Base-by-base conservation (phyloP, 2,888 invertebrate genomes). In the Oxyteleia sp. region DNA sequence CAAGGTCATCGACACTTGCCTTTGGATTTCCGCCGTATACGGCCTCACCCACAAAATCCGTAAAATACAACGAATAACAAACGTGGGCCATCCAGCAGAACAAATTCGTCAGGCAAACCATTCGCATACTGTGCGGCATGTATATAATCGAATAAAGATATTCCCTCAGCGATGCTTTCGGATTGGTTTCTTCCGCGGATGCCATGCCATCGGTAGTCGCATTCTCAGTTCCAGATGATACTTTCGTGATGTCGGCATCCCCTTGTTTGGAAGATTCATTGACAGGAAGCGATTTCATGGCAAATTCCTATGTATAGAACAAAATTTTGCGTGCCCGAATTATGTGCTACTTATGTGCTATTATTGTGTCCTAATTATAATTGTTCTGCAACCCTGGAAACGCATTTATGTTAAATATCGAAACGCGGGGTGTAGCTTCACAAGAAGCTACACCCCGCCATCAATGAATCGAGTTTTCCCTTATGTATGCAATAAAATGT, bases 41-140 rank as follows among this genome's bases (percentile, higher is more conserved):
- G 10, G 97, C 96, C 93, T 98, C 98, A 0, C 98, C 98, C 1
- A 98, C 99, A 91, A 98, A 99, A 94, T 99, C 98, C 0, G 99
- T 99, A 93, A 99, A 99, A 93, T 98, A 99, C 4, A 99, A 94
- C 0, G 98, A 98, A 92, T 99, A 99, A 93, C 98, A 98, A 49
- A 99, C 98, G 88, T 99, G 97, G 0, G 98, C 98, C 98, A 98
- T 99, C 99, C 99, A 99, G 91, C 98, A 98, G 94, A 99, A 99
- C 35, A 99, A 94, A 94, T 99, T 99, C 11, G 99, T 99, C 82
- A 98, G 92, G 90, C 99, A 99, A 10, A 99, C 95, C 90, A 98
- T 96, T 32, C 96, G 95, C 85, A 99, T 94, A 0, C 98, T 98
- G 88, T 94, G 94, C 0, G 99, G 99, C 98, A 99, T 98, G 92